Base-by-base conservation (phyloP, 2,888 invertebrate genomes). In the Halictus ligatus region DNA sequence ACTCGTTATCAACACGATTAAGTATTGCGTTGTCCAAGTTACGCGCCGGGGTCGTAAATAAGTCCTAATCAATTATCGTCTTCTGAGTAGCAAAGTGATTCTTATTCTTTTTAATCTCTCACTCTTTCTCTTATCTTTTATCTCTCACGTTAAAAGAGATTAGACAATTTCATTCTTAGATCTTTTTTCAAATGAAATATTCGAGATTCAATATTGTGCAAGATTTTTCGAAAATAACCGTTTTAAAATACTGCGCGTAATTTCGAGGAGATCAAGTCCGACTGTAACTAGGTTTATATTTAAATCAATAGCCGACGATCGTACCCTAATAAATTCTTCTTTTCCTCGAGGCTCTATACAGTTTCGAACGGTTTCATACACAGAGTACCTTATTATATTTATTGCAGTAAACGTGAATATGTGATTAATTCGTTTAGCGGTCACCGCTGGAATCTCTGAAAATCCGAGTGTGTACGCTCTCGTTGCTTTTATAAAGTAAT, bases 1-100 rank as follows among this genome's bases (percentile, higher is more conserved):
- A 29, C 64, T 64, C 64, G 64, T 64, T 64, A 64, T 64, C 64
- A 64, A 64, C 64, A 29, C 64, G 64, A 64, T 64, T 64, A 64
- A 64, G 64, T 64, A 64, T 64, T 29, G 64, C 64, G 64, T 15
- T 64, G 64, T 29, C 29, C 64, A 64, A 64, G 64, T 64, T 64
- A 64, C 2, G 64, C 15, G 12, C 64, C 15, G 29, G 13, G 29
- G 64, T 29, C 25, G 25, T 29, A 29, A 64, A 64, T 7, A 29
- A 29, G 64, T 64, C 29, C 15, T 64, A 64, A 64, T 64, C 64
- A 64, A 64, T 64, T 64, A 29, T 15, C 64, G 64, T 64, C 64
- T 29, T 64, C 64, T 29, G 7, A 2, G 2, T 15, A 64, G 25
- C 15, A 29, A 29, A 29, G 29, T 29, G 29, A 15, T 64, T 15